phyloP scores from a whole-genome alignment of 2,888 invertebrate genomes.

The Acleris cristana region DNA sequence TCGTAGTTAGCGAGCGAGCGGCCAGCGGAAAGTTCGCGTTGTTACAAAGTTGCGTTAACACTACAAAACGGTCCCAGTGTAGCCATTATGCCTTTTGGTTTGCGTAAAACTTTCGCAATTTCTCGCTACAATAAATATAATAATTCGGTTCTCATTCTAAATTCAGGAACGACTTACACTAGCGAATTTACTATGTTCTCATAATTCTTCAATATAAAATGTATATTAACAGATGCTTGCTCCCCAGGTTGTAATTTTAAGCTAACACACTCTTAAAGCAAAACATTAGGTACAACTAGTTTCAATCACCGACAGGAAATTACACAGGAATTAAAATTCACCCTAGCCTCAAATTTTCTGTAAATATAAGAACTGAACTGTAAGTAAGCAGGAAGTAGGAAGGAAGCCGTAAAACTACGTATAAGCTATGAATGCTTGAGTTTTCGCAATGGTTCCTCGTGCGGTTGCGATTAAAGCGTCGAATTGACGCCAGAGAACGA shows the following conservation, averaged over 20 bases:
- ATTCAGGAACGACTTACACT: neutral
- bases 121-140: conserved; percentile 23
- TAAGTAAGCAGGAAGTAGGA: neutral
- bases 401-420: conserved; percentile 20
- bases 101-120: conserved; percentile 39
- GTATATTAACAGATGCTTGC: neutral
- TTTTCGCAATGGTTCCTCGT: conserved; percentile 48
- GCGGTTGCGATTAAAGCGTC: conserved; percentile 65
- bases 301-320: too few relatives aligned
- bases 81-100: conserved; percentile 53
- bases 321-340: too few relatives aligned
- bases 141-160: conserved; percentile 9
- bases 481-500: conserved; percentile 70
- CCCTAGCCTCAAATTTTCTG: neutral
- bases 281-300: too few relatives aligned
- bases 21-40: conserved; percentile 60
- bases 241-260: neutral
- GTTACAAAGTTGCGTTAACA: conserved; percentile 59
- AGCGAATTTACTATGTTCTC: neutral
- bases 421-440: conserved; percentile 32
- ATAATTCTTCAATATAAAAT: neutral
- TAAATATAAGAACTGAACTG: neutral
- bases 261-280: neutral
- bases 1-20: conserved; percentile 48
- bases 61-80: conserved; percentile 56